Evolutionary conservation across 2,113 vertebrate genomes (phyloP), one percentile per base, ranked within the genome.

Genomic region (Psilopsiagon aymara): DNA sequence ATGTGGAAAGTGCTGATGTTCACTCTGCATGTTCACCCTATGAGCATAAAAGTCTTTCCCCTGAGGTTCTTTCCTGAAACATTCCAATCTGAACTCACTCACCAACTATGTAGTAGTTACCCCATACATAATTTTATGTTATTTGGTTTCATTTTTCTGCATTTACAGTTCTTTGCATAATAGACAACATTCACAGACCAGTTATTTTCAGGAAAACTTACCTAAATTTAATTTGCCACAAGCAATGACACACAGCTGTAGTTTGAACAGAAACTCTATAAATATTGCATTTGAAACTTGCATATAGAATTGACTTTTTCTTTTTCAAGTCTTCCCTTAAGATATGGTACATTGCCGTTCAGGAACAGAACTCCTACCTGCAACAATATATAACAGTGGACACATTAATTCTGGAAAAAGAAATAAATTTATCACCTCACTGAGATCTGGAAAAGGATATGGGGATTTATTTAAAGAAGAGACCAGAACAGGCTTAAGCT

Each of bases 151-250:
- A 75, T 96, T 96, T 97, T 94, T 20, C 79, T 87, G 76, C 82
- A 94, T 94, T 95, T 97, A 92, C 74, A 81, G 31, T 95, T 95
- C 74, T 97, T 95, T 86, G 69, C 59, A 77, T 96, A 96, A 95
- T 27, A 31, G 39, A 17, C 67, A 95, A 94, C 35, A 90, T 94
- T 95, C 94, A 97, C 51, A 78, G 84, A 37, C 86, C 91, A 94
- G 85, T 92, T 96, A 93, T 91, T 95, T 97, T 97, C 86, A 88
- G 88, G 89, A 93, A 97, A 97, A 92, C 60, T 88, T 88, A 91
- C 67, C 47, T 87, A 95, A 96, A 97, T 95, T 88, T 95, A 95
- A 96, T 97, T 96, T 97, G 49, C 84, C 1, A 0, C 7, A 14
- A 94, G 86, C 80, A 95, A 46, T 90, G 92, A 93, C 88, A 87